These are phyloP conservation scores for Acrocephalus kingi DNA, from an alignment of 2,113 vertebrate genomes.

Conservation along the genomic window DNA sequence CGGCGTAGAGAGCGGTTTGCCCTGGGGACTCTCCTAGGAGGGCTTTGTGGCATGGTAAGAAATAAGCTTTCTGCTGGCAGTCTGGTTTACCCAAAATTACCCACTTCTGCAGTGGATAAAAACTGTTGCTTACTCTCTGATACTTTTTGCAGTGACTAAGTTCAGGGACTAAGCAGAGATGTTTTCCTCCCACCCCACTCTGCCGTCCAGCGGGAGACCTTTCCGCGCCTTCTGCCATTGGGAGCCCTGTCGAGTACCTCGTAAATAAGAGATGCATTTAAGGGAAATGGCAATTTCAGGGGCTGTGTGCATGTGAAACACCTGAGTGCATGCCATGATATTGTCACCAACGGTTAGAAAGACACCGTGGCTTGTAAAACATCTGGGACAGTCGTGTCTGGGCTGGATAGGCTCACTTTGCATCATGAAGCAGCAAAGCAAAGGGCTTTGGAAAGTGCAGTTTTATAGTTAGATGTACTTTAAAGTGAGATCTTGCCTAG, in stretches of 20 bases:
- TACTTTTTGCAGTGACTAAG: neutral
- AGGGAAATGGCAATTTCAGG: neutral
- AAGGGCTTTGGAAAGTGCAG: neutral
- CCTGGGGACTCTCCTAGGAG: accelerated
- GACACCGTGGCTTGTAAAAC: neutral
- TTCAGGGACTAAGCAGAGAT: neutral
- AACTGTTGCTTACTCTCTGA: neutral
- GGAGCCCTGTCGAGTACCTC: neutral
- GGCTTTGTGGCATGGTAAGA: neutral
- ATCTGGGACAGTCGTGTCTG: neutral
- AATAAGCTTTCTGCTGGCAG: neutral
- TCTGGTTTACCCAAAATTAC: neutral
- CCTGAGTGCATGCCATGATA: neutral
- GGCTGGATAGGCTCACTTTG: neutral
- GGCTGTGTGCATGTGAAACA: neutral
- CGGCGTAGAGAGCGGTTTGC: accelerated
- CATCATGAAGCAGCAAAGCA: neutral
- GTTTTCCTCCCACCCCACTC: neutral
- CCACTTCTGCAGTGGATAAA: neutral
- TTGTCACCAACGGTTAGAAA: neutral
- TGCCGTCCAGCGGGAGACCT: neutral
- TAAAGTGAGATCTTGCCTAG: neutral
- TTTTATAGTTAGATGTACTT: neutral
- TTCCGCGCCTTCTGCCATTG: accelerated
- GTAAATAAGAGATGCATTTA: neutral